Evolutionary conservation across 2,113 vertebrate genomes (phyloP), one percentile per base, ranked within the genome.

Genomic region (Pelobates fuscus): DNA sequence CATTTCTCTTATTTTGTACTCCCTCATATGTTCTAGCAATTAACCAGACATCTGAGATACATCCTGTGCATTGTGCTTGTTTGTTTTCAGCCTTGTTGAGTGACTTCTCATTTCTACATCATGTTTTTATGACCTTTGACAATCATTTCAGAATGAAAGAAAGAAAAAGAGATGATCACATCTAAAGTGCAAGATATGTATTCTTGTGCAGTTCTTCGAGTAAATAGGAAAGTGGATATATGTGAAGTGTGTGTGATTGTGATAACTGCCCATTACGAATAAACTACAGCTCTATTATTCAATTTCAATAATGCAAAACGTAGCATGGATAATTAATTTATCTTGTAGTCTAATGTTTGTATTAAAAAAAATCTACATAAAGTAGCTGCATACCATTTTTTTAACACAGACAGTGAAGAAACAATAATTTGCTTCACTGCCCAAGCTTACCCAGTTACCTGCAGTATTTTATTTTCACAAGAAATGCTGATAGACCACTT

Each of bases 11-110:
- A 17, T 14, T 17, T 30, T 37, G 15, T 63, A 37, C 4, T 30
- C n/a, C 27, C n/a, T 63, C 60, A 18, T 27, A 37, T 18, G 52
- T 37, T 29, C 44, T 67, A 52, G 43, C 65, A 52, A 67, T 67
- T 67, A 67, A 3, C 65, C 24, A 18, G 37, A 24, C 15, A 14
- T 67, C 44, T 27, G n/a, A 46, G 43, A 46, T 15, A 25, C 4
- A 32, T 44, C 14, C 30, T 65, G 20, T 44, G 37, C 37, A 43
- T 44, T 37, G 25, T 67, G 5, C n/a, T 15, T 21, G 7, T 30
- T n/a, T 26, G 17, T 18, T 52, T 29, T 27, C 17, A 52, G 24
- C 14, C 65, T 49, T 52, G 37, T 41, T 20, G 30, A 49, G 20
- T 67, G 25, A n/a, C 5, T 29, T 67, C 43, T 27, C n/a, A 10